These are phyloP conservation scores for Metridium senile DNA, from an alignment of 92 coral and sea anemone genomes.

Conservation along the genomic window DNA sequence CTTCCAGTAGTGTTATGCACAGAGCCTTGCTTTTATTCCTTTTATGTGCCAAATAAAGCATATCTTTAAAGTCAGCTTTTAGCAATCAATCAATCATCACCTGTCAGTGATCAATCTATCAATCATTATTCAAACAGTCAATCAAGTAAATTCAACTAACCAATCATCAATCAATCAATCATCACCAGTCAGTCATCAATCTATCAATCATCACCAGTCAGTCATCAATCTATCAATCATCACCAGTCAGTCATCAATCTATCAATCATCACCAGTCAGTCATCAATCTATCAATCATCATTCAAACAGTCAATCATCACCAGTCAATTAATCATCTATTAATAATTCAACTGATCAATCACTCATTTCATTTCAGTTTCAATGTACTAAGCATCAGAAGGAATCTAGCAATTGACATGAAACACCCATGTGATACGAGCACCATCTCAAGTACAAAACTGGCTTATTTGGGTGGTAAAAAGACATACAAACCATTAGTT, in stretches of 20 bases:
- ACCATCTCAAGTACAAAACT: slow-evolving; percentile 66
- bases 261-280: not conserved
- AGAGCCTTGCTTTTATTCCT: too few relatives aligned
- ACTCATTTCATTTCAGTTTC: slow-evolving; percentile 48
- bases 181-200: not conserved
- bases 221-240: not conserved
- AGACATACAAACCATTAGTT: slow-evolving; percentile 54
- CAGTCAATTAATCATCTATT: not conserved
- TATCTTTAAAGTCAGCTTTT: too few relatives aligned
- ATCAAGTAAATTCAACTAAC: not conserved
- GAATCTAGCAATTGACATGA: slow-evolving; percentile 75
- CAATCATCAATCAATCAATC: not conserved
- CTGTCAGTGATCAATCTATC: too few relatives aligned
- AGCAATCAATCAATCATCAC: too few relatives aligned
- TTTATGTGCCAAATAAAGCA: too few relatives aligned
- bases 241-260: not conserved
- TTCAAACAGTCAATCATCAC: not conserved
- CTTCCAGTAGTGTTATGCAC: too few relatives aligned
- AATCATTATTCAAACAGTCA: not conserved
- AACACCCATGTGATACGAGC: slow-evolving; percentile 69
- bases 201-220: not conserved
- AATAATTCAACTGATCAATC: not conserved
- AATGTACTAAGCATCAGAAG: slow-evolving; percentile 78
- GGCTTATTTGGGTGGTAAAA: slow-evolving; percentile 27
- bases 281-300: not conserved